A percentile compares a stretch with the other conserved stretches of the same genome.
Evolutionary conservation across 2,797 vertebrate species (phyloP).

Genomic region (Galagoides demidoff): DNA sequence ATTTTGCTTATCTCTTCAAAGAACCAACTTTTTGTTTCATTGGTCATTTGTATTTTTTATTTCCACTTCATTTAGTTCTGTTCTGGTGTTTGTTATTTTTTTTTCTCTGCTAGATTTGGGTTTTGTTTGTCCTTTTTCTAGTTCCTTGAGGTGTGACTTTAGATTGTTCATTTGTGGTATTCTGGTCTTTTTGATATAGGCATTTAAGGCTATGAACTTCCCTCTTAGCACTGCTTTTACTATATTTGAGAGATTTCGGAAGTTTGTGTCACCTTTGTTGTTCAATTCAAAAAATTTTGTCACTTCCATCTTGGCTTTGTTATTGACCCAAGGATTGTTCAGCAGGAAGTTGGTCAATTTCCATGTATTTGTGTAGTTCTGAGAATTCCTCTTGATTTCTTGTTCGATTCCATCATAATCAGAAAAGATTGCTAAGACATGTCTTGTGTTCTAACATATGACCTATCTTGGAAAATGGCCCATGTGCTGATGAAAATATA

Average conservation of each 20-base stretch:
- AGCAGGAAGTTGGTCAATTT: neutral
- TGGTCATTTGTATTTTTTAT: neutral
- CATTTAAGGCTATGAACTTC: neutral
- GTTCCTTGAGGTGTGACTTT: neutral
- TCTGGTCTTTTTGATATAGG: neutral
- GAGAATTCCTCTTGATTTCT: neutral
- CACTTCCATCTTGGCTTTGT: neutral
- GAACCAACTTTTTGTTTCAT: neutral
- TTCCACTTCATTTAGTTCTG: neutral
- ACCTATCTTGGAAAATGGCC: neutral
- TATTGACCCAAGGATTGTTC: neutral
- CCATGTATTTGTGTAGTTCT: neutral
- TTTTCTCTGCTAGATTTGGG: neutral
- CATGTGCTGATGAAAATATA: neutral
- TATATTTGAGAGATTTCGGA: neutral
- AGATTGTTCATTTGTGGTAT: neutral
- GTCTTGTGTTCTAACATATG: neutral
- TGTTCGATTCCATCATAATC: neutral
- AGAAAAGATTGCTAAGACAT: neutral
- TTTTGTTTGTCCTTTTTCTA: neutral
- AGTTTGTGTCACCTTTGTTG: neutral
- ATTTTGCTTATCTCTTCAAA: neutral
- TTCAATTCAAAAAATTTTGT: neutral
- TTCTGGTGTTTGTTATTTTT: neutral
- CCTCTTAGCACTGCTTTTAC: neutral